Base-by-base conservation (phyloP, 2,113 vertebrate species). In the Pelmatolapia mariae region DNA sequence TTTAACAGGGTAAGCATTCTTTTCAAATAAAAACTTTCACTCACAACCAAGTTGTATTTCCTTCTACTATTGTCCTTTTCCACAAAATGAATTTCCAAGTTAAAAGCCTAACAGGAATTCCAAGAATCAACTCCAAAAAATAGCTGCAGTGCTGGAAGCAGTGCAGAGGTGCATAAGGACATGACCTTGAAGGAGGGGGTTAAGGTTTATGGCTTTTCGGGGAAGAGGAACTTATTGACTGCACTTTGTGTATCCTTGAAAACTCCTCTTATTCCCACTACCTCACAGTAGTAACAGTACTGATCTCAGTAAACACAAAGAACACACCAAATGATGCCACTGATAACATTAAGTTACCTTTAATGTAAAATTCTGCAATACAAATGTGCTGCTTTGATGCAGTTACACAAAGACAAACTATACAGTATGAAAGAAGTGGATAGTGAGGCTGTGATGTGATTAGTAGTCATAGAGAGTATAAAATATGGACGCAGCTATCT, bases 301-400 rank as follows among this genome's bases (percentile, higher is more conserved):
- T 43, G 1, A 86, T 19, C 22, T 8, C 12, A 89, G 6, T 12
- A 19, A 83, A 80, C 5, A 63, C 24, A 91, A 87, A 81, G 4
- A 54, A 73, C 80, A 26, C 16, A 36, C 10, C 52, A 50, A 78
- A 81, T 36, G 7, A 26, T 47, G 68, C 57, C 54, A 52, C 33
- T 11, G 78, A 82, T 24, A 87, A 81, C 71, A 81, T 78, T 45
- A 82, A 38, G 40, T 87, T 85, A 86, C 6, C 78, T 94, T 94
- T 95, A 93, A 90, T 95, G 93, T 88, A 91, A 93, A 89, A 93
- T 53, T 15, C 80, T 87, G 26, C 22, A 80, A 45, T 89, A 89
- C 84, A 93, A 91, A 86, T 83, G 50, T 15, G 24, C 59, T 80
- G n/a, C 11, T n/a, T 76, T 16, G 40, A 80, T 87, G 26, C 26